Base-by-base conservation (phyloP, 1,140 invertebrate genomes). In the Tetramorium simillimum region DNA sequence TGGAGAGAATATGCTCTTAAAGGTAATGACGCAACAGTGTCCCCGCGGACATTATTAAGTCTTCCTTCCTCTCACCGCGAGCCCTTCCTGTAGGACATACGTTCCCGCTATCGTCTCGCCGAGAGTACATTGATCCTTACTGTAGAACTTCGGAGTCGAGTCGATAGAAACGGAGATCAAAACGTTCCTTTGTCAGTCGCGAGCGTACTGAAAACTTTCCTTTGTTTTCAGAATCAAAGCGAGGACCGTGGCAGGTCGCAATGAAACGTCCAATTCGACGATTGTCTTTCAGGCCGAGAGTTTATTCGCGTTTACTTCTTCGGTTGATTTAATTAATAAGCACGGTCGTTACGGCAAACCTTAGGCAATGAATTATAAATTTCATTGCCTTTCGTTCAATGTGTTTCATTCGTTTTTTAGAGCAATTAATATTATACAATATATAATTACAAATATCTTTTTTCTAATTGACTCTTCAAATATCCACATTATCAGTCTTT, bases 1-100 rank as follows among this genome's bases (percentile, higher is more conserved):
- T 86, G 49, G 69, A 89, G 69, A 24, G 58, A 89, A 89, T 89
- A 89, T 86, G 82, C 75, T 89, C 88, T 89, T 86, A 81, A 86
- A 89, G 82, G 86, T 89, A 89, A 89, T 89, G 60, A 56, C 46
- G 28, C 67, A 37, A 75, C 53, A 69, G 28, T 58, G 53, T 86
- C 69, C 24, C 75, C 53, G 33, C 58, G 58, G 56, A 89, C 53
- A 58, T 89, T 89, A 89, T 89, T 89, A 89, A 89, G 82, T 81
- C 60, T 80, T 77, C 75, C 72, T 69, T 75, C 75, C 28, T 84
- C 46, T 33, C 40, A 5, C 46, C 53, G 46, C 33, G 16, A 28
- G 28, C 49, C 33, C 18, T 67, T 7, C 16, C 18, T 33, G 18
- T 40, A 24, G 12, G 33, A 33, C 37, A 60, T 51, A 58, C n/a